These are phyloP conservation scores for Quadriops clusia DNA, from an alignment of 2,888 invertebrate species.

Conservation along the genomic window DNA sequence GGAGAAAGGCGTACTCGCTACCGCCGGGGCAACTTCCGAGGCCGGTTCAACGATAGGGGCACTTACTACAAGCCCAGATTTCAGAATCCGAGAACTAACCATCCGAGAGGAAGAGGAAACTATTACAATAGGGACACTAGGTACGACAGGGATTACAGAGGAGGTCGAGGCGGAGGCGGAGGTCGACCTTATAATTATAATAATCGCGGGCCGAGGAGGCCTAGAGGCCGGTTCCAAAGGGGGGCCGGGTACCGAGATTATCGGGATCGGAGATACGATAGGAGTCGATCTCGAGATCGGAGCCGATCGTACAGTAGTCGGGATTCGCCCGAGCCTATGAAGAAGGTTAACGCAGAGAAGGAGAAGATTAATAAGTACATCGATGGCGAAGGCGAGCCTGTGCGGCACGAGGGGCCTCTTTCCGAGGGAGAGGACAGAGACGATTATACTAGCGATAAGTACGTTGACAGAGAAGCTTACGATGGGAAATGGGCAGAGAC, in stretches of 20 bases:
- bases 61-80: slow-evolving; percentile 71
- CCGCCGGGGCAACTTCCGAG: slow-evolving; percentile 40
- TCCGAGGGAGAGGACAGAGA: slow-evolving; percentile 48
- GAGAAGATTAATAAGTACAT: slow-evolving; percentile 48
- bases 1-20: slow-evolving; percentile 38
- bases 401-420: slow-evolving; percentile 43
- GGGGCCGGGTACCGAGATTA: slow-evolving; percentile 50
- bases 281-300: slow-evolving; percentile 43
- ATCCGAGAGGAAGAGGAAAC: slow-evolving; percentile 36
- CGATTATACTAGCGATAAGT: slow-evolving; percentile 37
- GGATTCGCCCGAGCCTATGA: slow-evolving; percentile 22
- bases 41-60: slow-evolving; percentile 50
- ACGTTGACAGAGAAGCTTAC: slow-evolving; percentile 50
- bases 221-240: slow-evolving; percentile 19
- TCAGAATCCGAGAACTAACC: slow-evolving; percentile 43
- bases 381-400: slow-evolving; percentile 33
- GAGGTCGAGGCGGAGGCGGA: slow-evolving; percentile 31
- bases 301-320: slow-evolving; percentile 40
- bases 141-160: slow-evolving; percentile 30
- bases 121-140: slow-evolving; percentile 33
- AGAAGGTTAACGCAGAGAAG: slow-evolving; percentile 32
- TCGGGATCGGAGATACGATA: slow-evolving; percentile 51
- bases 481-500: slow-evolving; percentile 56
- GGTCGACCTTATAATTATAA: slow-evolving; percentile 31
- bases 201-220: slow-evolving; percentile 20